Evolutionary conservation across 1,140 invertebrate genomes (phyloP), one percentile per base, ranked within the genome.

Genomic region (Magallana gigas): DNA sequence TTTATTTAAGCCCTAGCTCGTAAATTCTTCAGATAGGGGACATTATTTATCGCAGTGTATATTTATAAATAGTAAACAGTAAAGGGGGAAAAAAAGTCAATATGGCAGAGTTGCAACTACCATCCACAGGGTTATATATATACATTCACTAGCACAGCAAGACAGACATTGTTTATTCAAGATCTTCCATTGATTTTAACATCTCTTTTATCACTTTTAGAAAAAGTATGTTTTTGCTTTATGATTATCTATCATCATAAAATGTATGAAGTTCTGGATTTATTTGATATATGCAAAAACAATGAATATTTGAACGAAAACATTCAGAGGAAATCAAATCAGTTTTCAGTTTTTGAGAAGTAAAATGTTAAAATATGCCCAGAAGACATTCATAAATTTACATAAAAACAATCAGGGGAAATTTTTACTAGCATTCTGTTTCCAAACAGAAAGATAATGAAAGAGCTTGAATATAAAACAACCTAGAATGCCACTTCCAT

Each of bases 81-180:
- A 29, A 29, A 76, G 36, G 36, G 23, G 36, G 23, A 71, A 71
- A 48, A 36, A 48, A 23, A 71, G 0, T 11, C 68, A 71, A 71
- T 18, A 76, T 29, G 68, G 68, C 68, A 76, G 68, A 76, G 68
- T 36, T 76, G 18, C 11, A 29, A 76, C 68, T 76, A 76, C 68
- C 68, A 76, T 76, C 68, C 68, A 76, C 68, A 36, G 18, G 68
- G 68, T 76, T 76, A 76, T 12, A 76, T 62, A 23, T 48, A 64
- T 76, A 76, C 23, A 36, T 76, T 76, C 23, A 76, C 68, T 76
- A 76, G 12, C 68, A 76, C 68, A 76, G 68, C 68, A 76, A 76
- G 68, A 76, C 68, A 76, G 12, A 76, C 23, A 48, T 76, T 76
- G 29, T 76, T 76, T 76, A 76, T 29, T 36, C 8, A 36, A 76